Evolutionary conservation across 2,888 invertebrate genomes (phyloP).

Genomic region (Capitulum mitella): DNA sequence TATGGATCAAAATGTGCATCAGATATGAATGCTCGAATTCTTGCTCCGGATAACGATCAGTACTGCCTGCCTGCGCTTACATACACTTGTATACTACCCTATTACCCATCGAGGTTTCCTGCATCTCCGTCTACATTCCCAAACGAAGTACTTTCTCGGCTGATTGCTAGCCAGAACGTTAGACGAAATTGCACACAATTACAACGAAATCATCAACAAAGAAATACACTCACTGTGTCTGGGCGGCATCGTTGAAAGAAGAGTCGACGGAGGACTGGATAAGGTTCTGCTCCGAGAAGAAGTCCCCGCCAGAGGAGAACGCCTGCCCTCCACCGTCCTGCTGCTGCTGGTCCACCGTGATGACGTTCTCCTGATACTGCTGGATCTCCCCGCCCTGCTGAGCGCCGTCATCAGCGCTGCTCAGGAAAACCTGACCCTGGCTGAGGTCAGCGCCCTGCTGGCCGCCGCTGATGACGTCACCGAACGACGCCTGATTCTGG

Average conservation of each 20-base stretch:
- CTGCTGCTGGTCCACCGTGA: not conserved
- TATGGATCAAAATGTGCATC: too few species aligned
- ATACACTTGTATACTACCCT: too few species aligned
- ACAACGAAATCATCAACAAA: too few species aligned
- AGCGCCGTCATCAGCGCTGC: not conserved
- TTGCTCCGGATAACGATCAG: too few species aligned
- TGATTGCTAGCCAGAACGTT: too few species aligned
- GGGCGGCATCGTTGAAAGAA: not conserved
- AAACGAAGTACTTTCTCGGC: too few species aligned
- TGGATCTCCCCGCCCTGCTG: not conserved
- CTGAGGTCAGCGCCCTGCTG: not conserved
- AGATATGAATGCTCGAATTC: too few species aligned
- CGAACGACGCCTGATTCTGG: not conserved
- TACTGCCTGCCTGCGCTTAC: too few species aligned
- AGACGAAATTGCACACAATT: too few species aligned
- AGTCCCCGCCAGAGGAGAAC: not conserved
- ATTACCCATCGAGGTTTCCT: too few species aligned
- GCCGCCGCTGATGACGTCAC: not conserved
- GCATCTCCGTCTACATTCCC: too few species aligned
- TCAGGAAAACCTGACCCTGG: not conserved
- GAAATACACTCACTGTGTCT: constrained; percentile 2
- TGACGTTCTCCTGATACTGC: not conserved
- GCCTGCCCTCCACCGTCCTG: not conserved
- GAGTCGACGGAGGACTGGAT: not conserved
- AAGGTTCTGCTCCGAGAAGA: not conserved